These are phyloP conservation scores for Apodemia duryi DNA, from an alignment of 2,888 invertebrate species.

Conservation along the genomic window DNA sequence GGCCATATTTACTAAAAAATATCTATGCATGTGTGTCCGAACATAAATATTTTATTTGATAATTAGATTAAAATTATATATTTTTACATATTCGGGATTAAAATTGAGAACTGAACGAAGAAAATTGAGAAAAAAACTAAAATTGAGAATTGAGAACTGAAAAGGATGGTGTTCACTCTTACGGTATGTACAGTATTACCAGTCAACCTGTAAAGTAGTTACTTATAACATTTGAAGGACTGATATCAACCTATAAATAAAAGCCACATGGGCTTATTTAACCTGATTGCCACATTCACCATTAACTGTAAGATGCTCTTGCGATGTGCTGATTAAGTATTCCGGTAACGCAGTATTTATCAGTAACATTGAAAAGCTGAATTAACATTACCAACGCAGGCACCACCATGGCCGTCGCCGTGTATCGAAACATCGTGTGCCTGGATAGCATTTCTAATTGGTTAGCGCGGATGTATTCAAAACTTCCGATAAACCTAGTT, in stretches of 20 bases:
- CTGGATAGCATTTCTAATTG: constrained; percentile 34
- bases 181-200: too few relatives aligned
- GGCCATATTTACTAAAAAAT: too few relatives aligned
- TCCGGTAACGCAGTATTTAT: constrained; percentile 34
- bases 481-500: constrained; percentile 18
- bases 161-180: too few relatives aligned
- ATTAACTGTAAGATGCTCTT: constrained; percentile 22
- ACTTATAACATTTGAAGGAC: too few relatives aligned
- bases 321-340: constrained; percentile 34
- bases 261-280: neutral
- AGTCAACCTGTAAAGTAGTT: too few relatives aligned
- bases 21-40: too few relatives aligned
- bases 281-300: constrained; percentile 2
- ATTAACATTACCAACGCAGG: constrained; percentile 55
- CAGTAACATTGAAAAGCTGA: constrained; percentile 47
- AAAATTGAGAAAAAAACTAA: too few relatives aligned
- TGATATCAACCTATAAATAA: neutral
- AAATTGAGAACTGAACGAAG: too few relatives aligned
- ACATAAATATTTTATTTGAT: too few relatives aligned
- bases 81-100: too few relatives aligned
- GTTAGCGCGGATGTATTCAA: constrained; percentile 26
- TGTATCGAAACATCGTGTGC: constrained; percentile 33
- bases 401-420: constrained; percentile 48
- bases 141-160: too few relatives aligned
- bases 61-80: too few relatives aligned